These are phyloP conservation scores for Patagioenas fasciata DNA, from an alignment of 2,113 vertebrate genomes.

Conservation along the genomic window DNA sequence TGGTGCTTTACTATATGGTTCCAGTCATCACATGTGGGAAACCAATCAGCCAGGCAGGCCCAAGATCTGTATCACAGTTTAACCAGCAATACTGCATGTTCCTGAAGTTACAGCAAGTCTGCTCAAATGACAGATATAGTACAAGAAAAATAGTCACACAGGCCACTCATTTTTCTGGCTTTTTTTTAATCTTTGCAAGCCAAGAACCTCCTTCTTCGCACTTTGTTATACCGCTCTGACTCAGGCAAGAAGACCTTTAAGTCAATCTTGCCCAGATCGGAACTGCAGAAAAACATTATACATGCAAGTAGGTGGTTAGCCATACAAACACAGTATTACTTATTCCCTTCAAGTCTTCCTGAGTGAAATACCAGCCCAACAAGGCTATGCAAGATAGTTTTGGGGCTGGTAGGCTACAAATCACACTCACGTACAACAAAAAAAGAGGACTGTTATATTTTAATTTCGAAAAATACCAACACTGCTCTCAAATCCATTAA, in stretches of 20 bases:
- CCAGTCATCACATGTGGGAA: not conserved
- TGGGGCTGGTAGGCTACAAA: not conserved
- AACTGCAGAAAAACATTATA: conserved; percentile 1
- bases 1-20: not conserved
- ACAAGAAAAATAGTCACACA: not conserved
- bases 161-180: not conserved
- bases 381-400: not conserved
- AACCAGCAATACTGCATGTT: not conserved
- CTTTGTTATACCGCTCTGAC: conserved; percentile 2
- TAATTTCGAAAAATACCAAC: not conserved
- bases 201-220: not conserved
- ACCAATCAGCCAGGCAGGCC: not conserved
- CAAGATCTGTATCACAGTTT: fast-evolving
- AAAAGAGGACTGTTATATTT: not conserved
- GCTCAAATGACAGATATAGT: not conserved
- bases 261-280: not conserved
- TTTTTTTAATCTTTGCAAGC: not conserved
- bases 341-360: not conserved
- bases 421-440: not conserved
- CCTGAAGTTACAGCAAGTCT: not conserved
- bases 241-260: conserved; percentile 35
- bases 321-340: not conserved
- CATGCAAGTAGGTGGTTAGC: not conserved
- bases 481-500: not conserved
- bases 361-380: not conserved